phyloP scores from a whole-genome alignment of 1,140 invertebrate species.

The Mycetomoellerius zeteki region DNA sequence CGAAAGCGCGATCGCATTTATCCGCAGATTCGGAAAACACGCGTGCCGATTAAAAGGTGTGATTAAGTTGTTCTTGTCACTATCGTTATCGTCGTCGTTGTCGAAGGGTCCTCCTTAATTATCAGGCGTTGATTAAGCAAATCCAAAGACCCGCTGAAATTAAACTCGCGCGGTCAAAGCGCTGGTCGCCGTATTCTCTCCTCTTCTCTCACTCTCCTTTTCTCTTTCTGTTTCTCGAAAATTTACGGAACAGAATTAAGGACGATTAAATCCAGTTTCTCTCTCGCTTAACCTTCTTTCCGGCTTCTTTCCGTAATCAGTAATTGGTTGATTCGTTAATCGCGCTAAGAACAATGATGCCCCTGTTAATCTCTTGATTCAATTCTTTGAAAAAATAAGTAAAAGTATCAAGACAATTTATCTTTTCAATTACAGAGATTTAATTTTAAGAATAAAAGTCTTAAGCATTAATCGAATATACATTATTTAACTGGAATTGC shows the following conservation, averaged over 20 bases:
- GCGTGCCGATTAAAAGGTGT: constrained; percentile 66
- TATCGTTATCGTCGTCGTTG: constrained; percentile 35
- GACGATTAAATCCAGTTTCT: constrained; percentile 59
- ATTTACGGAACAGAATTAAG: constrained; percentile 47
- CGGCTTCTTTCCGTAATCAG: constrained; percentile 57
- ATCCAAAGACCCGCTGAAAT: constrained; percentile 67
- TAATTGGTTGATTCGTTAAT: constrained; percentile 60
- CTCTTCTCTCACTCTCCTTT: constrained; percentile 36
- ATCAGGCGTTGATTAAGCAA: constrained; percentile 78
- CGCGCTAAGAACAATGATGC: constrained; percentile 27
- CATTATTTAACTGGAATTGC: not conserved
- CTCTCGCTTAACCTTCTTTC: constrained; percentile 54
- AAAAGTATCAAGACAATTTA: not conserved
- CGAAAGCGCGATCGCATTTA: not conserved
- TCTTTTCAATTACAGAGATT: constrained; percentile 1
- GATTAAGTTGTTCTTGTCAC: constrained; percentile 68
- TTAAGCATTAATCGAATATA: not conserved
- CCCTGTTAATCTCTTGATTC: constrained; percentile 23
- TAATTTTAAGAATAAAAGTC: constrained; percentile 1
- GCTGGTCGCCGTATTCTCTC: constrained; percentile 64
- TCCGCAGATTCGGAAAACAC: constrained; percentile 41
- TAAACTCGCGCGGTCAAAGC: constrained; percentile 76
- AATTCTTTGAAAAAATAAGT: constrained; percentile 14
- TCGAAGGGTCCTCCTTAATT: constrained; percentile 67
- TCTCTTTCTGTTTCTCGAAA: constrained; percentile 41